Conservation (phyloP, 2,113 vertebrate species). For the Calyptommatus sinebrachiatus region DNA sequence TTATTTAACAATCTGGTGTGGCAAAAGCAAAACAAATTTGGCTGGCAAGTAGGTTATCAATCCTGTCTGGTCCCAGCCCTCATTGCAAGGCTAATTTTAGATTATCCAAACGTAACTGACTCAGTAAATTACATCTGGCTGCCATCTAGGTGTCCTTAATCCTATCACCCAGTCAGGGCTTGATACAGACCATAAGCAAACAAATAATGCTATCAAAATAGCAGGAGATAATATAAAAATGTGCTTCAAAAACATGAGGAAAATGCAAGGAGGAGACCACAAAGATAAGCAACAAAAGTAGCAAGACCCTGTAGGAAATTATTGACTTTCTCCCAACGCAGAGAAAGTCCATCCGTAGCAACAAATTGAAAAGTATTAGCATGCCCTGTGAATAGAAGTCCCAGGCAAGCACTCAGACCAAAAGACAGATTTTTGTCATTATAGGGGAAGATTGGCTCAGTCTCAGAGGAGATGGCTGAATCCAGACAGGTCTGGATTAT, state of each 20-base stretch:
- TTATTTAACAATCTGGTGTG: too few relatives aligned
- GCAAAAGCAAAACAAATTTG: too few relatives aligned
- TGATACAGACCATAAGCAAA: too few relatives aligned
- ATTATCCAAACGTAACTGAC: too few relatives aligned
- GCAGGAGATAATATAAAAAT: too few relatives aligned
- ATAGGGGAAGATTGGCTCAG: not conserved
- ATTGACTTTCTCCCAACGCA: not conserved
- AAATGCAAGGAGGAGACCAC: not conserved
- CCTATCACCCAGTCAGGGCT: not conserved
- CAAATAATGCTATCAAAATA: too few relatives aligned
- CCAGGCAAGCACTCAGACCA: not conserved
- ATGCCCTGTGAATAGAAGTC: not conserved
- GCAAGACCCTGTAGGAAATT: not conserved
- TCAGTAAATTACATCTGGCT: too few relatives aligned
- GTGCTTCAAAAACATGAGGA: too few relatives aligned
- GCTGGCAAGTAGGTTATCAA: too few relatives aligned
- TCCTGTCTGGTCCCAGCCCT: too few relatives aligned
- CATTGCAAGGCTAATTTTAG: too few relatives aligned
- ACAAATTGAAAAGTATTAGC: not conserved
- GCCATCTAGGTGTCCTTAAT: not conserved
- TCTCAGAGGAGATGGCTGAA: not conserved
- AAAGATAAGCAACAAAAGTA: not conserved
- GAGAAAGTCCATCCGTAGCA: not conserved
- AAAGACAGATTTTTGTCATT: not conserved
- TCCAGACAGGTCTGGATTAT: fast-evolving